phyloP scores from a whole-genome alignment of 2,888 invertebrate genomes.

The Coelogynopora nodosa region DNA sequence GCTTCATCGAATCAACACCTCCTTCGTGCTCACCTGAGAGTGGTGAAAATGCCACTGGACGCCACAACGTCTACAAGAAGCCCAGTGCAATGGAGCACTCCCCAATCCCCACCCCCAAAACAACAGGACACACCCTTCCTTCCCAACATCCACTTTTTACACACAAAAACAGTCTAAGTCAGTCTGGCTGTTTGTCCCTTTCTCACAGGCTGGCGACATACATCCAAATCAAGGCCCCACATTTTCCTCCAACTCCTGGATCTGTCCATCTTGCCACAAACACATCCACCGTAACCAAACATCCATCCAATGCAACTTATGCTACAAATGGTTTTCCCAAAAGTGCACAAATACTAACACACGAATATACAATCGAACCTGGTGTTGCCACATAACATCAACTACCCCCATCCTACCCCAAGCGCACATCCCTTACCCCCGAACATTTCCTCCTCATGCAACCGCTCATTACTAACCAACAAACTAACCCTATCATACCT shows the following conservation, averaged over 20 bases:
- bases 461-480: neutral
- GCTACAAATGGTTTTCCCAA: neutral
- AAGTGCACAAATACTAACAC: constrained; percentile 4
- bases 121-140: neutral
- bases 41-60: constrained; percentile 20
- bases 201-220: neutral
- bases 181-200: neutral
- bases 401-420: neutral
- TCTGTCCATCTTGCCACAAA: constrained; percentile 9
- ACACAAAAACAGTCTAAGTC: neutral
- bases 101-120: neutral
- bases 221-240: neutral
- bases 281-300: neutral
- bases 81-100: constrained; percentile 18
- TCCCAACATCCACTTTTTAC: neutral
- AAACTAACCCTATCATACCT: neutral
- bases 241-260: neutral
- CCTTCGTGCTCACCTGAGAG: neutral
- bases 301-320: constrained; percentile 8
- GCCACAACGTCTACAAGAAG: neutral
- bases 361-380: neutral
- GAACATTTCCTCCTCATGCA: constrained; percentile 6
- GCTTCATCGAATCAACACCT: too few species aligned
- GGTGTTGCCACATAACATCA: constrained; percentile 4
- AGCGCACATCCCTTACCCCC: neutral